Evolutionary conservation across 1,140 invertebrate species (phyloP).

Genomic region (Nasonia giraulti): DNA sequence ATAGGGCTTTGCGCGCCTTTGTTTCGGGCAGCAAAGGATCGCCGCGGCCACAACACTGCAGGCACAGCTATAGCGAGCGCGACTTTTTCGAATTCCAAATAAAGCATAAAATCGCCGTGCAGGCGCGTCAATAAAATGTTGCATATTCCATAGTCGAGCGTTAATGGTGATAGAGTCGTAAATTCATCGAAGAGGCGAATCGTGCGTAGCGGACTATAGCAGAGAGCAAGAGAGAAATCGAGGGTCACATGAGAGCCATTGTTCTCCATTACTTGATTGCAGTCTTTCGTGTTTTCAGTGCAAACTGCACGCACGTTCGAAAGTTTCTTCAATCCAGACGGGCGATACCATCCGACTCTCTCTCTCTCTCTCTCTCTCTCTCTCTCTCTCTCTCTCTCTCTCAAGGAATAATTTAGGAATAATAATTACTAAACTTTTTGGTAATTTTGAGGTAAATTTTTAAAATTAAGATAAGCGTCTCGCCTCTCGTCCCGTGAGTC

Average conservation of each 20-base stretch:
- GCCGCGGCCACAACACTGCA: no score
- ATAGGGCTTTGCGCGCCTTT: conserved; percentile 8
- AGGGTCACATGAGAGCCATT: neutral
- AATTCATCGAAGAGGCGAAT: conserved; percentile 25
- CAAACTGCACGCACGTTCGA: neutral
- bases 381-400: no score
- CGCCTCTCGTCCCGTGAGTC: no score
- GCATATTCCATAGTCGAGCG: conserved; percentile 7
- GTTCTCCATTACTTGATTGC: conserved; percentile 31
- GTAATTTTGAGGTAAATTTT: no score
- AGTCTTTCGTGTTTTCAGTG: neutral
- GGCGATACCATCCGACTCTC: neutral
- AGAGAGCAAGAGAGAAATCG: neutral
- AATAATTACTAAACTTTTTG: no score
- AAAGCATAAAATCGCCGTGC: conserved; percentile 31
- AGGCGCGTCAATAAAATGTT: conserved; percentile 32
- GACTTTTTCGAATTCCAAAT: conserved; percentile 26
- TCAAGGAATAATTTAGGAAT: no score
- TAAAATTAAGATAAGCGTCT: no score
- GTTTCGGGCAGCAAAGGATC: neutral
- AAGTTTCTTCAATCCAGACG: conserved; percentile 29
- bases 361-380: no score
- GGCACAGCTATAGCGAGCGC: no score
- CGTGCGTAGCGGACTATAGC: neutral
- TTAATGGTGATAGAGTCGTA: conserved; percentile 45